phyloP scores from a whole-genome alignment of 2,113 vertebrate species.

The Puffinus mauretanicus region DNA sequence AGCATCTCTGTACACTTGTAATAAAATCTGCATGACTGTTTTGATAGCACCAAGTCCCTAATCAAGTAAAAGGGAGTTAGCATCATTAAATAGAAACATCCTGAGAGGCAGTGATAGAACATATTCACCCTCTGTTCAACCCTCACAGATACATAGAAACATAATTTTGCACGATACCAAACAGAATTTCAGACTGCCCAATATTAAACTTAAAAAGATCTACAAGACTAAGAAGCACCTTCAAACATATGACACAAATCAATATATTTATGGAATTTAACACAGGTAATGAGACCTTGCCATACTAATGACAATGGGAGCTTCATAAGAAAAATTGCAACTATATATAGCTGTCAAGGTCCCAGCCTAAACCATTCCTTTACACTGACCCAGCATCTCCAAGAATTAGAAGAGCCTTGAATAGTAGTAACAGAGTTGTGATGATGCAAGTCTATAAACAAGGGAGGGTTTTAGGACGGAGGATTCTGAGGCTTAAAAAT shows the following conservation, averaged over 20 bases:
- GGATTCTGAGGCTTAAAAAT: not conserved
- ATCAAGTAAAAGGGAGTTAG: slow-evolving; percentile 25
- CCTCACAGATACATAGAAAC: not conserved
- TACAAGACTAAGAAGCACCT: not conserved
- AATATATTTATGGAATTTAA: not conserved
- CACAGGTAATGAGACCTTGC: not conserved
- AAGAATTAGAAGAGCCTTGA: not conserved
- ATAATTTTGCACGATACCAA: not conserved
- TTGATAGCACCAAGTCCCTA: not conserved
- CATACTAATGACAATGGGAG: not conserved
- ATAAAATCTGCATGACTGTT: slow-evolving; percentile 40
- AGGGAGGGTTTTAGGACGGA: not conserved
- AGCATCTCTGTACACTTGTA: not conserved
- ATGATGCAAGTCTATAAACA: fast-evolving
- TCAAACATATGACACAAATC: not conserved
- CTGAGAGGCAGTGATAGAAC: not conserved
- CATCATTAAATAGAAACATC: not conserved
- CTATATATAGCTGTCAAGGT: not conserved
- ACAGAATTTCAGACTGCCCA: not conserved
- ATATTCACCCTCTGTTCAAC: not conserved
- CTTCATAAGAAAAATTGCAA: not conserved
- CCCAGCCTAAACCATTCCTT: not conserved
- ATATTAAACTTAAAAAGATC: not conserved
- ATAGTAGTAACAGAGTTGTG: not conserved
- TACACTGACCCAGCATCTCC: not conserved